Conservation (phyloP, 2,113 vertebrate genomes). For the Alethe castanea region DNA sequence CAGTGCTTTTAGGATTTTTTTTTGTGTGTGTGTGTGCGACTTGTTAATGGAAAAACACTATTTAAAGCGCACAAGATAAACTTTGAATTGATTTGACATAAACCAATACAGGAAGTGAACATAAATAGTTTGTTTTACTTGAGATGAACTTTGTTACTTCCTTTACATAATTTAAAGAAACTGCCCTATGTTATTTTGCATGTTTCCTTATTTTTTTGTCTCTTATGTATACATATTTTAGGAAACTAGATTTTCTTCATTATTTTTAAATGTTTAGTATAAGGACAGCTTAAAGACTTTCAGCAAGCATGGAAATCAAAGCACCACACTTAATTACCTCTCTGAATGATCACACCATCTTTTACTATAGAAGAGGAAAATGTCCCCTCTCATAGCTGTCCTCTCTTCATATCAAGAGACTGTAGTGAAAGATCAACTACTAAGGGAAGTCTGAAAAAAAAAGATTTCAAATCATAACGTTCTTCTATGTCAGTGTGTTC, state of each 20-base stretch:
- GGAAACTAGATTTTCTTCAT: neutral
- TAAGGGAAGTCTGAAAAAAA: neutral
- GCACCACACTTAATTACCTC: neutral
- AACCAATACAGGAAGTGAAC: neutral
- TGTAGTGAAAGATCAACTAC: neutral
- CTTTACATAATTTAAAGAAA: neutral
- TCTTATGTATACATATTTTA: neutral
- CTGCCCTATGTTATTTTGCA: neutral
- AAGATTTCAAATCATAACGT: neutral
- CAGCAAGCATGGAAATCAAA: neutral
- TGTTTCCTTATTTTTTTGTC: neutral
- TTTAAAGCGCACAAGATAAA: neutral
- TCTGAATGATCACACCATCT: neutral
- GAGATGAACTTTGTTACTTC: neutral
- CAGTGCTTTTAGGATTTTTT: neutral
- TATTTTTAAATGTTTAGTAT: neutral
- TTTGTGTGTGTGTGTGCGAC: neutral
- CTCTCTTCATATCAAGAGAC: neutral
- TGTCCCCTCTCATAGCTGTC: neutral
- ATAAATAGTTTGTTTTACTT: neutral
- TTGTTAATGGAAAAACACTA: neutral
- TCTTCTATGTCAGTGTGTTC: neutral
- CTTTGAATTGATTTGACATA: neutral
- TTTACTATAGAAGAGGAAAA: neutral
- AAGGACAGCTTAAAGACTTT: neutral